Conservation (phyloP, 1,140 invertebrate genomes). For the Glossosoma conforme region DNA sequence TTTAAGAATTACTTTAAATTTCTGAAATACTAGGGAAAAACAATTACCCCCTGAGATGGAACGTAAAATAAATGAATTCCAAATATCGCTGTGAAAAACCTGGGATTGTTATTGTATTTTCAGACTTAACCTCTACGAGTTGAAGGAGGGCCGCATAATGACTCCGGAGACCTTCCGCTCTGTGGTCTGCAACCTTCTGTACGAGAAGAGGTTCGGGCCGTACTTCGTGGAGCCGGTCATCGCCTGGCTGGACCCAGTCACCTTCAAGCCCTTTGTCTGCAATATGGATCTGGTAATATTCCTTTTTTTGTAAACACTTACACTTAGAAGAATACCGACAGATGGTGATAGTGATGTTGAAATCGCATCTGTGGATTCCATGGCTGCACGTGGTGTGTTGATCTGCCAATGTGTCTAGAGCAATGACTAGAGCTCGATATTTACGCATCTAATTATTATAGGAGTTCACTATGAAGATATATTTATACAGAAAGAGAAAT, state of each 20-base stretch:
- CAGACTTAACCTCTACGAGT: conserved; percentile 87
- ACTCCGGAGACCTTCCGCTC: conserved; percentile 87
- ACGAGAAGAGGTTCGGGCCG: conserved; percentile 95
- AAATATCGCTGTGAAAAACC: neutral
- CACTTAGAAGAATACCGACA: too few relatives aligned
- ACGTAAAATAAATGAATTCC: neutral
- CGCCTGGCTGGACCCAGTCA: conserved; percentile 86
- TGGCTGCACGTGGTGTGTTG: too few relatives aligned
- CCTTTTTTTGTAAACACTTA: neutral
- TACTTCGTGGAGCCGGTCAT: conserved; percentile 97
- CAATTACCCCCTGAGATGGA: too few relatives aligned
- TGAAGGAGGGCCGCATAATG: conserved; percentile 88
- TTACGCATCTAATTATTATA: too few relatives aligned
- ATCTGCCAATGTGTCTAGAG: too few relatives aligned
- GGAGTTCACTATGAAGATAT: too few relatives aligned
- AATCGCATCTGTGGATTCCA: too few relatives aligned
- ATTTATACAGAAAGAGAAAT: too few relatives aligned
- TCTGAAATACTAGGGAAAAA: too few relatives aligned
- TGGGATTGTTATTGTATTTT: conserved; percentile 1
- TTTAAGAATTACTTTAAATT: too few relatives aligned
- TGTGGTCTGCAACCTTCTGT: conserved; percentile 93
- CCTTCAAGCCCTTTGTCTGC: conserved; percentile 85
- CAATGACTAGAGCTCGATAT: too few relatives aligned
- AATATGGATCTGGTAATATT: conserved; percentile 83
- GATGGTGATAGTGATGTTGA: too few relatives aligned